Conservation (phyloP, 2,113 vertebrate species). For the Tragelaphus strepsiceros region DNA sequence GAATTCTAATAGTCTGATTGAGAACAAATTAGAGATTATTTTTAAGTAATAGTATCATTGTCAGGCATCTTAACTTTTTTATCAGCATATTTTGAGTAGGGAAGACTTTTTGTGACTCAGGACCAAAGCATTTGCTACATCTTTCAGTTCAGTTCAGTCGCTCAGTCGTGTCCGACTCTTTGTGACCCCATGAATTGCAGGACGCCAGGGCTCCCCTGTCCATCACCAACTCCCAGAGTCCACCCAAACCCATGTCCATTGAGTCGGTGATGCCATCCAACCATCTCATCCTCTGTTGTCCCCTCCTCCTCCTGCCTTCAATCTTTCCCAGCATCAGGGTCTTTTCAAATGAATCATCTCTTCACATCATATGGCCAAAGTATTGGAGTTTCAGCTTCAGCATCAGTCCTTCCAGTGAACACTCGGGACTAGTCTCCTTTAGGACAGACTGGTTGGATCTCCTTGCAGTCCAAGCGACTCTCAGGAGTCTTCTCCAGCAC, state of each 20-base stretch:
- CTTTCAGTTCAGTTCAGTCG: neutral
- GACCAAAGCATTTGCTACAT: neutral
- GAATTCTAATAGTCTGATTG: neutral
- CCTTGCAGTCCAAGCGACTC: neutral
- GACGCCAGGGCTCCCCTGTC: neutral
- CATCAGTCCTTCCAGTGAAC: neutral
- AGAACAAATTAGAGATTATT: constrained; percentile 21
- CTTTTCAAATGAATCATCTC: neutral
- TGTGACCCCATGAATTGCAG: neutral
- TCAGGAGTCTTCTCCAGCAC: neutral
- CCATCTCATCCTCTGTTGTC: neutral
- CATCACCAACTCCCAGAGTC: neutral
- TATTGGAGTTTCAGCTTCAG: neutral
- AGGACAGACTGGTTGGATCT: neutral
- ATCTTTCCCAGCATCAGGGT: neutral
- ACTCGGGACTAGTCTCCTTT: neutral
- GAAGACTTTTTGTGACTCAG: neutral
- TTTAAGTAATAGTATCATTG: neutral
- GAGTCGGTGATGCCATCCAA: neutral
- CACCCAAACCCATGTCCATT: neutral
- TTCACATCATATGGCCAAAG: neutral
- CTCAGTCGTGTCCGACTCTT: neutral
- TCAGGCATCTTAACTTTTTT: neutral
- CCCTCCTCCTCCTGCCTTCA: neutral
- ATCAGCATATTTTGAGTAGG: neutral